Conservation (phyloP, 2,113 vertebrate genomes). For the Candoia aspera region DNA sequence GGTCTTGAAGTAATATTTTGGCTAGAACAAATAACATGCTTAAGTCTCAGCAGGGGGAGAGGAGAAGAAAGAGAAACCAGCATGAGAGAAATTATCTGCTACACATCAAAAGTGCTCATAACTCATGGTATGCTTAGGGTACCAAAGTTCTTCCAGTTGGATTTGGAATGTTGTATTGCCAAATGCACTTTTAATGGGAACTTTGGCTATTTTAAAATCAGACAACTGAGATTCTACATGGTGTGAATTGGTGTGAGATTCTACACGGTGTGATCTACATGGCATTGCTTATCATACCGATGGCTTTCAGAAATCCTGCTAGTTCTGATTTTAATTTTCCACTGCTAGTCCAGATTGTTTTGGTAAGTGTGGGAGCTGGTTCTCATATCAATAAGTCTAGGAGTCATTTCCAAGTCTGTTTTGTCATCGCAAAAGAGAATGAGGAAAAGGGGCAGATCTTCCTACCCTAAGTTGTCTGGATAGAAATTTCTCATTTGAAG, state of each 20-base stretch:
- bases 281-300: constrained; percentile 28
- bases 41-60: neutral
- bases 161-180: neutral
- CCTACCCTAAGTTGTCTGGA: neutral
- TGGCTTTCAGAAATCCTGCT: constrained; percentile 48
- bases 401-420: neutral
- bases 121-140: neutral
- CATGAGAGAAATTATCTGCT: neutral
- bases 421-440: neutral
- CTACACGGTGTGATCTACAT: constrained; percentile 33
- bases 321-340: constrained; percentile 44
- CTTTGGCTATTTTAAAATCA: neutral
- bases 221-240: neutral
- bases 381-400: neutral
- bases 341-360: constrained; percentile 62
- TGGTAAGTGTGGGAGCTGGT: constrained; percentile 20
- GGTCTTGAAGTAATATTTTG: neutral
- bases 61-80: neutral
- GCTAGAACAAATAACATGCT: neutral
- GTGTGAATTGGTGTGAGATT: constrained; percentile 30
- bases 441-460: neutral
- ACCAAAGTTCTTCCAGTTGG: neutral
- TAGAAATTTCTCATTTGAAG: neutral
- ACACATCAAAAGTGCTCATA: neutral
- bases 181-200: neutral